phyloP scores from a whole-genome alignment of 2,888 invertebrate genomes.

The Xanthorhoe spadicearia region DNA sequence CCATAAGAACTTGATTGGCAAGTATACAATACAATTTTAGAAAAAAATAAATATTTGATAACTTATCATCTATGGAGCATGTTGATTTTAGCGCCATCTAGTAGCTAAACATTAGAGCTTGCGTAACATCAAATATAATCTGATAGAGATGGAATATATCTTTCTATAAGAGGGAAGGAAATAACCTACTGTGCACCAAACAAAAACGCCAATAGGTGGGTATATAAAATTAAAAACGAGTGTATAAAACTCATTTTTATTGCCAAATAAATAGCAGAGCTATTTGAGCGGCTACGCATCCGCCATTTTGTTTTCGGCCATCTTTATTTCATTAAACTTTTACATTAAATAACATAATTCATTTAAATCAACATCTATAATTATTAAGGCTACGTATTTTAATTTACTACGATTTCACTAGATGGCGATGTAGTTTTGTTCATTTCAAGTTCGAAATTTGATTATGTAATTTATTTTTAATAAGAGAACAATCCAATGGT shows the following conservation, averaged over 20 bases:
- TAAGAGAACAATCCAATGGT: neutral
- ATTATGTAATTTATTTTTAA: neutral
- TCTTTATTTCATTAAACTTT: slow-evolving; percentile 24
- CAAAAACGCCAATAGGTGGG: slow-evolving; percentile 49
- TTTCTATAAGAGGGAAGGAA: slow-evolving; percentile 41
- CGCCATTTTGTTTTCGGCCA: slow-evolving; percentile 40
- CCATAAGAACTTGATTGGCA: slow-evolving; percentile 67
- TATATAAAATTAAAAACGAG: slow-evolving; percentile 37
- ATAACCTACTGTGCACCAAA: slow-evolving; percentile 46
- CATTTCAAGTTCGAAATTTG: neutral
- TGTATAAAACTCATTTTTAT: slow-evolving; percentile 32
- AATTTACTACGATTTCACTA: neutral
- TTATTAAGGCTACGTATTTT: neutral
- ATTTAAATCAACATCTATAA: slow-evolving; percentile 19
- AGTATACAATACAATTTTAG: slow-evolving; percentile 49
- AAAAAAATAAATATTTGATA: slow-evolving; percentile 43
- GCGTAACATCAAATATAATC: slow-evolving; percentile 37
- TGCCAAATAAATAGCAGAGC: slow-evolving; percentile 41
- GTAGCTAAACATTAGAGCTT: slow-evolving; percentile 35
- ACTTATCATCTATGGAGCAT: slow-evolving; percentile 33
- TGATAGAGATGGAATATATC: slow-evolving; percentile 44
- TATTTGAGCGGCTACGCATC: slow-evolving; percentile 42
- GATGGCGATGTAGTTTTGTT: neutral
- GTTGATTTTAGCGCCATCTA: slow-evolving; percentile 40
- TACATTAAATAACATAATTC: slow-evolving; percentile 18